Base-by-base conservation (phyloP, 2,888 invertebrate genomes). In the Drosophila melanosoma region DNA sequence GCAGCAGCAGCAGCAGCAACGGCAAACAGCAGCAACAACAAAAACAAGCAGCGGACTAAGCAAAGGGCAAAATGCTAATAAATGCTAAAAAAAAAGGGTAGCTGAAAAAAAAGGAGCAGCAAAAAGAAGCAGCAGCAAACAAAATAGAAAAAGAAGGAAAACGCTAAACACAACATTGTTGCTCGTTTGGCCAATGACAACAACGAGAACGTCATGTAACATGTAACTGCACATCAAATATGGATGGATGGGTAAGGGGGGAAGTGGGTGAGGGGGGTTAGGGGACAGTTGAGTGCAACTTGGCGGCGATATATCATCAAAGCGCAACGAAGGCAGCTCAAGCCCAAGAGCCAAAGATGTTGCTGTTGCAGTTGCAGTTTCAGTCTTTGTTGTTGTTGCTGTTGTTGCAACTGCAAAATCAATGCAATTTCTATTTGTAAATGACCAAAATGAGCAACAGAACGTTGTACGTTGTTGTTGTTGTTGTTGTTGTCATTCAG, bases 351-450 rank as follows among this genome's bases (percentile, higher is more conserved):
- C 29, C 65, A 65, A 51, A 58, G 62, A 76, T 60, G 61, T 56
- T 65, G 74, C 56, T n/a, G 23, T 12, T 42, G 42, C 11, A 6
- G 51, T 32, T 49, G 49, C 8, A 49, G n/a, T 51, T 45, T 48
- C 36, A 6, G 40, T 54, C 52, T 42, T 29, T 29, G 29, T 45
- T 45, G 45, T 7, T 3, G 20, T 20, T 20, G 42, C 7, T 45
- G 29, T 68, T 54, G 38, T 66, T 66, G 29, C 66, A 45, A 42
- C 75, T 57, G 60, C 64, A 74, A 86, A 87, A 87, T 87, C 87
- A 87, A 90, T 87, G 87, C 87, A 87, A 89, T 87, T 87, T 88
- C 87, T 90, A 87, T 87, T 87, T 90, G 87, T 88, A 90, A 88
- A 90, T 87, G 89, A 89, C 87, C 90, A 87, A 87, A 87, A 86